Conservation (phyloP, 2,797 vertebrate genomes). For the Pangasius krempfi region DNA sequence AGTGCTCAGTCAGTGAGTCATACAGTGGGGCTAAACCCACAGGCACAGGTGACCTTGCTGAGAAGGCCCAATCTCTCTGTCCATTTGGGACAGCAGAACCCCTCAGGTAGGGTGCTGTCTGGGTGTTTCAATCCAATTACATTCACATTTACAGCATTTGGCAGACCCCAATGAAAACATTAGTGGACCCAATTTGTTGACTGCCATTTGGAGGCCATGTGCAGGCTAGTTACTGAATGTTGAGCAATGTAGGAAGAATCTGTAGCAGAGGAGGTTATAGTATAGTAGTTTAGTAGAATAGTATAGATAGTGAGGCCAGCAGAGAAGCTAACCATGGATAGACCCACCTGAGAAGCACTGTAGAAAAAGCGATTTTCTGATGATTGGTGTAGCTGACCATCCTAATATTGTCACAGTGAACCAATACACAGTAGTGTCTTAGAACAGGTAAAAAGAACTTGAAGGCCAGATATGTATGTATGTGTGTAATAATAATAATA, state of each 20-base stretch:
- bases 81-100: not conserved
- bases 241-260: not conserved
- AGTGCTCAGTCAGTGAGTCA: not conserved
- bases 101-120: too few relatives aligned
- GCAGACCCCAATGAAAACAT: not conserved
- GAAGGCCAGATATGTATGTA: too few relatives aligned
- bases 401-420: too few relatives aligned
- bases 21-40: not conserved
- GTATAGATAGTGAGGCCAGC: too few relatives aligned
- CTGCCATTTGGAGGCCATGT: not conserved
- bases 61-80: not conserved
- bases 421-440: too few relatives aligned
- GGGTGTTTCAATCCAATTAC: not conserved
- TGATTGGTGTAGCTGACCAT: too few relatives aligned
- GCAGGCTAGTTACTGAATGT: not conserved
- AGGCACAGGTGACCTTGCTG: not conserved
- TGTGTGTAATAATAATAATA: too few relatives aligned
- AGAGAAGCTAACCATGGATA: too few relatives aligned
- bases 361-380: too few relatives aligned
- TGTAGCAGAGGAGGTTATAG: not conserved
- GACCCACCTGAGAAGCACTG: too few relatives aligned
- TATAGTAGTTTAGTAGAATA: not conserved
- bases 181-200: not conserved
- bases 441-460: too few relatives aligned
- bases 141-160: constrained; percentile 7